phyloP scores from a whole-genome alignment of 2,888 invertebrate species.

The Heteromyza rotundicornis region DNA sequence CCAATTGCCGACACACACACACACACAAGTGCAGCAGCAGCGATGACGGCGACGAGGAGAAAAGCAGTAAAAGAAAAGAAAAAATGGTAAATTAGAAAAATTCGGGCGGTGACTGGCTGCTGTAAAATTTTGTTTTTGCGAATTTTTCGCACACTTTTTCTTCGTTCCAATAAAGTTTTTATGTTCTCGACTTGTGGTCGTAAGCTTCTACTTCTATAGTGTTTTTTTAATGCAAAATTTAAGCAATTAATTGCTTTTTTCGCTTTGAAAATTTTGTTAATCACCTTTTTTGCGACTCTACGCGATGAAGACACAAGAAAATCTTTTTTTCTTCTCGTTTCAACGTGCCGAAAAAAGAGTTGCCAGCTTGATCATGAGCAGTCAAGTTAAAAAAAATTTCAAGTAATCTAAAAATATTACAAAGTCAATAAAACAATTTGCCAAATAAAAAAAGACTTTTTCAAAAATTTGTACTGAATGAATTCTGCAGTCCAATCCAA shows the following conservation, averaged over 20 bases:
- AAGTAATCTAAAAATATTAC: too few species aligned
- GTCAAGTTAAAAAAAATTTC: too few species aligned
- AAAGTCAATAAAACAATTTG: too few species aligned
- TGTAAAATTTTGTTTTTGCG: constrained; percentile 22
- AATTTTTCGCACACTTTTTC: neutral
- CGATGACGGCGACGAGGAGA: constrained; percentile 16
- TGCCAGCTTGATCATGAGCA: too few species aligned
- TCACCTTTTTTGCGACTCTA: constrained; percentile 39
- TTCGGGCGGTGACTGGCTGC: constrained; percentile 32
- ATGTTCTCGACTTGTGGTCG: neutral
- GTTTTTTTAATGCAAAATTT: neutral
- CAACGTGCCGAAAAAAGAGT: too few species aligned
- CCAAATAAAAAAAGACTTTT: too few species aligned
- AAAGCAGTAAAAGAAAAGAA: constrained; percentile 44
- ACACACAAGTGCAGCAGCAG: constrained; percentile 18
- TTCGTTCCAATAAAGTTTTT: neutral
- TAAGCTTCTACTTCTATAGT: neutral
- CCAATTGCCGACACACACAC: constrained; percentile 21
- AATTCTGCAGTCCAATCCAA: too few species aligned
- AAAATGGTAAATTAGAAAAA: constrained; percentile 37
- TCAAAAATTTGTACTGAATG: too few species aligned
- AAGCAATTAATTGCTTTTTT: neutral
- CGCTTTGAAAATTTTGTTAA: constrained; percentile 24
- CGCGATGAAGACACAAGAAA: constrained; percentile 37
- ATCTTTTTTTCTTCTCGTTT: constrained; percentile 27